Evolutionary conservation across 2,113 vertebrate genomes (phyloP).

Genomic region (Rhabdornis inornatus): DNA sequence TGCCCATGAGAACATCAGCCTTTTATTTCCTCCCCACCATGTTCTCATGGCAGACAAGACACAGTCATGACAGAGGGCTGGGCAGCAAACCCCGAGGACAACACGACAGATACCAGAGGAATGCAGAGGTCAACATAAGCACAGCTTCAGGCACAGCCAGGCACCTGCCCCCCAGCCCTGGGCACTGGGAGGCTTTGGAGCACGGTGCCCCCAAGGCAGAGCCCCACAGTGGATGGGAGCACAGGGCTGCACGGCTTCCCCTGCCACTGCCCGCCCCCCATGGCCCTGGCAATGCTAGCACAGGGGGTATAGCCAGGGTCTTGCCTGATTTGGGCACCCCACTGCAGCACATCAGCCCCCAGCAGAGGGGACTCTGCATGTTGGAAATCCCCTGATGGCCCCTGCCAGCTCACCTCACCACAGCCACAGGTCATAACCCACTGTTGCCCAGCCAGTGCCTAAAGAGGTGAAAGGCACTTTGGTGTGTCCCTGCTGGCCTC

Average conservation of each 20-base stretch:
- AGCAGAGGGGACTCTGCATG: rapidly evolving
- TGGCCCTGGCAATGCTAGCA: rapidly evolving
- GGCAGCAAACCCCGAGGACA: not conserved
- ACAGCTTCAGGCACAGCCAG: not conserved
- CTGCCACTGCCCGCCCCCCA: not conserved
- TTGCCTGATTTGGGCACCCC: not conserved
- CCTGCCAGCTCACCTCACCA: not conserved
- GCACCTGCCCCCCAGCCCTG: not conserved
- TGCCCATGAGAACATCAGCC: constrained; percentile 28
- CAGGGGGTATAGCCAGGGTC: rapidly evolving
- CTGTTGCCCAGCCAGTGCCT: not conserved
- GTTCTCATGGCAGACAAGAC: not conserved
- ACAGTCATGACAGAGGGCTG: not conserved
- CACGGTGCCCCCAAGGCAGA: not conserved
- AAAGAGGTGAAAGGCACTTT: constrained; percentile 16
- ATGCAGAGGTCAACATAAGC: not conserved
- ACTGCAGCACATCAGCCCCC: not conserved
- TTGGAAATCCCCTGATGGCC: not conserved
- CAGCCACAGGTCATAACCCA: not conserved
- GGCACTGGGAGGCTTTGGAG: not conserved
- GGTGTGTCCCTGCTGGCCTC: not conserved
- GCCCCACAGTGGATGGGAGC: not conserved
- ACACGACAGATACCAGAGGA: not conserved
- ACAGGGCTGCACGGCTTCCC: not conserved
- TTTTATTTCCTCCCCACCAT: constrained; percentile 26